A percentile compares a stretch with the other conserved stretches of the same genome.
phyloP scores from a whole-genome alignment of 2,113 vertebrate species.

The Galbula dea region DNA sequence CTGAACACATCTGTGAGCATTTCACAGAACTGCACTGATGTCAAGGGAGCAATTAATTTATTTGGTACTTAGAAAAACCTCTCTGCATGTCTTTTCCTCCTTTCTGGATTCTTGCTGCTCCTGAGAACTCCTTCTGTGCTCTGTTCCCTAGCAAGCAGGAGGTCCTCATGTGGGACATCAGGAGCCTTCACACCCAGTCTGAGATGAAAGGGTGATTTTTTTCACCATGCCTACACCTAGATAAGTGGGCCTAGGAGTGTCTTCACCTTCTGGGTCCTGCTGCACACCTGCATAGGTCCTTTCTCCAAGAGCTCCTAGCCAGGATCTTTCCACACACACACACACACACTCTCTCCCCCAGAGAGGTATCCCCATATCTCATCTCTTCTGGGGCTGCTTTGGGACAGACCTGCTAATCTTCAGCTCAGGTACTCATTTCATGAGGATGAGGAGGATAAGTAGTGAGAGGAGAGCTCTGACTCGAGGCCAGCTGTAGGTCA shows the following conservation, averaged over 20 bases:
- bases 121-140: neutral
- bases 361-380: neutral
- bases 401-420: neutral
- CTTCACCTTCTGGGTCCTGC: neutral
- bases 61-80: neutral
- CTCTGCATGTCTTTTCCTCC: fast-evolving
- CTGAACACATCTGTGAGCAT: neutral
- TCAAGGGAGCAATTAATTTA: neutral
- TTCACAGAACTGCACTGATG: neutral
- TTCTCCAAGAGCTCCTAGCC: neutral
- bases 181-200: neutral
- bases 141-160: neutral
- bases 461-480: neutral
- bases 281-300: neutral
- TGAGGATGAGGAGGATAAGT: neutral
- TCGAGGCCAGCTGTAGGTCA: neutral
- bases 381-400: neutral
- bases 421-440: neutral
- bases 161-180: neutral
- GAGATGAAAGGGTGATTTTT: neutral
- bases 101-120: neutral
- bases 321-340: neutral
- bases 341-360: neutral
- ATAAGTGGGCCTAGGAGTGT: neutral
- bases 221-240: neutral